A percentile compares a stretch with the other conserved stretches of the same genome.
phyloP scores from a whole-genome alignment of 2,797 vertebrate species.

The Vireo griseus region DNA sequence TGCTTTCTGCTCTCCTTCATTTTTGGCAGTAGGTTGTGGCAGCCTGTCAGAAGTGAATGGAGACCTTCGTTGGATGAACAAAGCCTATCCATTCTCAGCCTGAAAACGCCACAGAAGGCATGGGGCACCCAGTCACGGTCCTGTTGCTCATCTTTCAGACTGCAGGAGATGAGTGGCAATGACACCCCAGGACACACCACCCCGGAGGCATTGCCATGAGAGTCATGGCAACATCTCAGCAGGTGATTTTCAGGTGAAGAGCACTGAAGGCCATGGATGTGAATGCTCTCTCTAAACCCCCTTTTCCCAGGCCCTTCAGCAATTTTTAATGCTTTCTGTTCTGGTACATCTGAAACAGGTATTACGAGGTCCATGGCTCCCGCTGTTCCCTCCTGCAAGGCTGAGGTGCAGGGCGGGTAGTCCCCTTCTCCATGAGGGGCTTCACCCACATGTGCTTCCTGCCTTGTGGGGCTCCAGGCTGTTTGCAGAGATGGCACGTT shows the following conservation, averaged over 20 bases:
- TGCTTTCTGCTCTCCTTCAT: background rate
- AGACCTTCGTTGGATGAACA: accelerated
- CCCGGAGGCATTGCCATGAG: background rate
- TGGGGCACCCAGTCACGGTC: accelerated
- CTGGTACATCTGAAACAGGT: background rate
- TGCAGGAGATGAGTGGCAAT: background rate
- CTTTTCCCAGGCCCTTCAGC: background rate
- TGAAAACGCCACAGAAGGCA: background rate
- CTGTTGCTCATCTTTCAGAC: background rate
- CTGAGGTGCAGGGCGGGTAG: background rate
- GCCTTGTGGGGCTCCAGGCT: accelerated
- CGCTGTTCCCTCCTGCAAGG: background rate
- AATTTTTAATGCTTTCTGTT: background rate
- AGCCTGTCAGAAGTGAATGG: background rate
- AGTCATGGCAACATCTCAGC: background rate
- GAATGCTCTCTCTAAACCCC: background rate
- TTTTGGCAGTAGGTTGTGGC: background rate
- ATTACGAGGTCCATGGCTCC: accelerated
- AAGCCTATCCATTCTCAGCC: background rate
- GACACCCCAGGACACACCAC: background rate
- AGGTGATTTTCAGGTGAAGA: background rate
- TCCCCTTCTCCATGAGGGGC: background rate
- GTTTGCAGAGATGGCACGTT: background rate
- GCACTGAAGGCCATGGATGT: background rate
- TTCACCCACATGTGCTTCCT: background rate